A percentile compares a stretch with the other conserved stretches of the same genome.
Evolutionary conservation across 2,113 vertebrate species (phyloP).

Genomic region (Pygoscelis antarcticus): DNA sequence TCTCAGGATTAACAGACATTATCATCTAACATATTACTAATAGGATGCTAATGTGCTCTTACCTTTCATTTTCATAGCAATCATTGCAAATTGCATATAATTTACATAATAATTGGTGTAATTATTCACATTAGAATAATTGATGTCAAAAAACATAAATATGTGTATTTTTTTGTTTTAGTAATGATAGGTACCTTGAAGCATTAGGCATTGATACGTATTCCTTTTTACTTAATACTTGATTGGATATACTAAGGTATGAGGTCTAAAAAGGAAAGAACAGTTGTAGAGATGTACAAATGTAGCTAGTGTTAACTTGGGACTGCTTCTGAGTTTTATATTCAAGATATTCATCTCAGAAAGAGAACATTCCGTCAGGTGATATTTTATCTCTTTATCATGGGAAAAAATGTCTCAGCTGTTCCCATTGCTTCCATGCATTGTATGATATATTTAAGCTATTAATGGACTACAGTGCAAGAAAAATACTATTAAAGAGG

Average conservation of each 20-base stretch:
- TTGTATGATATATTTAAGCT: background rate
- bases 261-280: background rate
- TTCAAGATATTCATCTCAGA: background rate
- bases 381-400: background rate
- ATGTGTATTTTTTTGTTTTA: background rate
- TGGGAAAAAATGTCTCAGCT: background rate
- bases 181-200: background rate
- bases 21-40: background rate
- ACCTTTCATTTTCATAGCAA: constrained; percentile 51
- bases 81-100: constrained; percentile 16
- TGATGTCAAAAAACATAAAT: constrained; percentile 27
- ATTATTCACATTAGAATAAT: constrained; percentile 29
- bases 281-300: background rate
- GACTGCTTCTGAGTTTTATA: background rate
- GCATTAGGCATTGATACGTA: background rate
- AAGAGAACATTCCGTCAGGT: background rate
- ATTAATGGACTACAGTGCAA: background rate
- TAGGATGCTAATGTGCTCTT: constrained; percentile 25
- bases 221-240: constrained; percentile 4
- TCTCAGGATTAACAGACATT: constrained; percentile 15
- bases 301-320: background rate
- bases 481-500: background rate
- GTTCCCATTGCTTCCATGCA: background rate
- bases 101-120: constrained; percentile 54
- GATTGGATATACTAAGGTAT: background rate